A percentile compares a stretch with the other conserved stretches of the same genome.
Evolutionary conservation across 2,888 invertebrate species (phyloP).

Genomic region (Cantharis lateralis): DNA sequence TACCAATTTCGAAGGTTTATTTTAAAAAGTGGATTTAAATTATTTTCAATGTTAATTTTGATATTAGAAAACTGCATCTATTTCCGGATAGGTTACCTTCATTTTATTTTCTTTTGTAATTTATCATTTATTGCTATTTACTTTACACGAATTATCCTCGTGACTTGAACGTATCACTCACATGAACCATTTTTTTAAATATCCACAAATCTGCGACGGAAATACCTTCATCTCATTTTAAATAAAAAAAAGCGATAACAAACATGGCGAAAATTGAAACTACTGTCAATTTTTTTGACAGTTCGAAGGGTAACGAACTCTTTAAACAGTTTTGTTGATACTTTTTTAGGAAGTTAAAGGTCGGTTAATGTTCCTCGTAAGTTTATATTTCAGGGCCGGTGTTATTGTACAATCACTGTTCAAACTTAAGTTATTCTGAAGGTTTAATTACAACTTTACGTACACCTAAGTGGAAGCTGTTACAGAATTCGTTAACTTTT

Average conservation of each 20-base stretch:
- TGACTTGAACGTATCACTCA: neutral
- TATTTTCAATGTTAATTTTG: neutral
- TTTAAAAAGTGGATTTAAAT: neutral
- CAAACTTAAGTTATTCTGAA: neutral
- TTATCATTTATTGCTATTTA: neutral
- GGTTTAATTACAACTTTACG: neutral
- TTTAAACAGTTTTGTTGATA: neutral
- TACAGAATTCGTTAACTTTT: neutral
- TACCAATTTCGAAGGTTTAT: neutral
- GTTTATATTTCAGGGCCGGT: neutral
- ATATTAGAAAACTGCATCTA: neutral
- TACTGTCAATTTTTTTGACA: neutral
- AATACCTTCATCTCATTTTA: neutral
- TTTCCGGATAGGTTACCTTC: neutral
- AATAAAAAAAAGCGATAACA: neutral
- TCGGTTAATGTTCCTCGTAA: neutral
- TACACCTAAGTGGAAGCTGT: neutral
- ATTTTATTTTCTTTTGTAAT: neutral
- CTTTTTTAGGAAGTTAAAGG: neutral
- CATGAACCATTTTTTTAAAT: neutral
- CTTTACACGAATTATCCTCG: neutral
- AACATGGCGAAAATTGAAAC: neutral
- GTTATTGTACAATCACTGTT: neutral
- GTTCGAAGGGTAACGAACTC: neutral
- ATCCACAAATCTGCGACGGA: neutral